phyloP scores from a whole-genome alignment of 53 echinoderm and acorn worm species.

The Stichopus horrens region DNA sequence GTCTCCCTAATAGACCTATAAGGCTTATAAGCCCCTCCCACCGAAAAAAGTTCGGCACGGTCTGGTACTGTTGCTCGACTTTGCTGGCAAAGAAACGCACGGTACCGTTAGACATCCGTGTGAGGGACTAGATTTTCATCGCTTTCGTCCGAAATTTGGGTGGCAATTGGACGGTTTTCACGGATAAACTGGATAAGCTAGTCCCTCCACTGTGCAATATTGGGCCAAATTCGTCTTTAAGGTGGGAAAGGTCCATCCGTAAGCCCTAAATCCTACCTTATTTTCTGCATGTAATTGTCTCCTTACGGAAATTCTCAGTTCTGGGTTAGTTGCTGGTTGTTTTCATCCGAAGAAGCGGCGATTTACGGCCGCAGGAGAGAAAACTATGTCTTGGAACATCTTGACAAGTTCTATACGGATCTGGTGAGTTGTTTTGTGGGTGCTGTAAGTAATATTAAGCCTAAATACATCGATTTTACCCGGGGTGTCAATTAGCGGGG shows the following conservation, averaged over 20 bases:
- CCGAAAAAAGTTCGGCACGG: slow-evolving; percentile 16
- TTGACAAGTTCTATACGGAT: slow-evolving; percentile 37
- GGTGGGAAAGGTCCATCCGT: neutral
- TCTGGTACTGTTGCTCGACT: neutral
- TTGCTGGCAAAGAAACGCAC: neutral
- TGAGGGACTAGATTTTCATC: slow-evolving; percentile 40
- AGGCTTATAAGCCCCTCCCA: slow-evolving; percentile 14
- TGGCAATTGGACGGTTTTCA: neutral
- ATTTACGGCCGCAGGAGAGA: slow-evolving; percentile 9
- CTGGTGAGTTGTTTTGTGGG: slow-evolving; percentile 3
- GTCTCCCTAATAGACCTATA: neutral
- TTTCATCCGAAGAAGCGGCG: slow-evolving; percentile 2
- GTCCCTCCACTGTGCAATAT: slow-evolving; percentile 26
- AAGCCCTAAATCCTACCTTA: neutral
- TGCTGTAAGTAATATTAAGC: no score
- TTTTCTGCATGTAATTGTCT: neutral
- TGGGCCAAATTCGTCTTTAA: neutral
- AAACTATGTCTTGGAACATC: slow-evolving; percentile 4
- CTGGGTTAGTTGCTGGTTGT: neutral
- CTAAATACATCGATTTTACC: no score
- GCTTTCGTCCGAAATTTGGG: slow-evolving; percentile 18
- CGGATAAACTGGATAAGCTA: slow-evolving; percentile 40
- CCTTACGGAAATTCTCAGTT: neutral
- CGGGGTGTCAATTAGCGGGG: no score
- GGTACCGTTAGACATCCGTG: slow-evolving; percentile 23